Evolutionary conservation across 2,113 vertebrate species (phyloP).

Genomic region (Peromyscus californicus): DNA sequence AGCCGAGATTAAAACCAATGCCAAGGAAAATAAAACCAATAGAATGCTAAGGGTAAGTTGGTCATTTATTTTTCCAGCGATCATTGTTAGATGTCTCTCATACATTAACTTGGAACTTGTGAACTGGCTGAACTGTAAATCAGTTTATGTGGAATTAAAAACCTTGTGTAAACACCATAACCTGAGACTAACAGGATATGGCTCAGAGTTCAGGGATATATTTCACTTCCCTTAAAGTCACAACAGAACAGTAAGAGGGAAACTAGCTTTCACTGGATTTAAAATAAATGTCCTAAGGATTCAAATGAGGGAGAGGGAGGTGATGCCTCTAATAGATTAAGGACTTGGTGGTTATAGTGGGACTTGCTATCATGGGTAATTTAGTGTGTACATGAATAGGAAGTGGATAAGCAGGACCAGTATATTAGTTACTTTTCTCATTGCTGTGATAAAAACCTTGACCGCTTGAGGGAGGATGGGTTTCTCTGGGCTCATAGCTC

Average conservation of each 20-base stretch:
- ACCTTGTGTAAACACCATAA: slow-evolving; percentile 86
- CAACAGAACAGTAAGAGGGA: not conserved
- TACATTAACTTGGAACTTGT: slow-evolving; percentile 85
- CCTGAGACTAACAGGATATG: slow-evolving; percentile 78
- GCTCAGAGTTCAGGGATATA: slow-evolving; percentile 84
- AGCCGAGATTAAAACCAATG: not conserved
- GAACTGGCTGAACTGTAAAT: slow-evolving; percentile 85
- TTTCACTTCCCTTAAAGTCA: slow-evolving; percentile 71
- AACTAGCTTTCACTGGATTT: not conserved
- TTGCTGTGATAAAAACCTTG: not conserved
- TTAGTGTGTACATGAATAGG: not conserved
- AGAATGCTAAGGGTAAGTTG: slow-evolving; percentile 27
- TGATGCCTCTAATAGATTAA: too few relatives aligned
- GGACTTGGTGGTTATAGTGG: not conserved
- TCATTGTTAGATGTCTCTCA: slow-evolving; percentile 85
- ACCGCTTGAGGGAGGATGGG: too few relatives aligned
- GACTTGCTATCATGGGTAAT: not conserved
- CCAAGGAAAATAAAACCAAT: slow-evolving; percentile 38
- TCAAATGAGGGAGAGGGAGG: not conserved
- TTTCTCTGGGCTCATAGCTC: not conserved
- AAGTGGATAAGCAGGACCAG: not conserved
- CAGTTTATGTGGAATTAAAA: slow-evolving; percentile 83
- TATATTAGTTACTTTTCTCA: not conserved
- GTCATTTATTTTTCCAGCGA: slow-evolving; percentile 80
- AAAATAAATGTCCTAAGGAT: not conserved